Evolutionary conservation across 2,888 invertebrate genomes (phyloP), one percentile per base, ranked within the genome.

Genomic region (Noctuana brunneofusca): DNA sequence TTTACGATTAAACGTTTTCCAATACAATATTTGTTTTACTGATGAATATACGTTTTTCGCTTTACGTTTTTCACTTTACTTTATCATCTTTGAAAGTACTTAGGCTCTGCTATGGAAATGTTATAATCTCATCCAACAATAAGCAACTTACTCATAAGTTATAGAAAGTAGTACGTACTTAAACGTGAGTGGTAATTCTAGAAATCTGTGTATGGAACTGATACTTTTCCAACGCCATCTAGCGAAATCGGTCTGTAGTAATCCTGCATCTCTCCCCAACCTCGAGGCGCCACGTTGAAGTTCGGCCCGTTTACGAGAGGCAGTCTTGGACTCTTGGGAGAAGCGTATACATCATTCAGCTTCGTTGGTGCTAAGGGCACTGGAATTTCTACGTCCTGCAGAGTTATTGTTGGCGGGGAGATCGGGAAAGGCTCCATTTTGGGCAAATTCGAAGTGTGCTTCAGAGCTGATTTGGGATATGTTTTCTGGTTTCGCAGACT

Each of bases 211-310:
- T 89, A 93, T 0, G 82, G 77, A 43, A 82, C 59, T 27, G 76
- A 64, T 1, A 68, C 71, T 49, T 82, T 82, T 6, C 87, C 86
- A 73, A 87, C 87, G 79, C 92, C 93, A 78, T 94, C 93, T 86
- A 96, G 95, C 66, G 94, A 93, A 46, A 96, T 93, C 0, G 96
- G 96, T 64, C 94, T 92, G 86, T 96, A 96, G 68, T 93, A 94
- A 53, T 94, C 93, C 70, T 93, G 92, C 71, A 93, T 92, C 71
- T 95, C 93, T 12, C 94, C 94, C 96, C 97, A 97, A 0, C 97
- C 97, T 32, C 96, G 93, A 3, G 97, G 95, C 32, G 96, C 96
- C 0, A 96, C 96, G 73, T 97, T 97, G 84, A 96, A 97, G 75
- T 96, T 96, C 22, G 93, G 93, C 41, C 92, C 89, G 68, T 78